Percentiles rank a stretch among this genome's conserved stretches.
Conservation (phyloP, 92 coral and sea anemone species). For the Siderastrea radians region DNA sequence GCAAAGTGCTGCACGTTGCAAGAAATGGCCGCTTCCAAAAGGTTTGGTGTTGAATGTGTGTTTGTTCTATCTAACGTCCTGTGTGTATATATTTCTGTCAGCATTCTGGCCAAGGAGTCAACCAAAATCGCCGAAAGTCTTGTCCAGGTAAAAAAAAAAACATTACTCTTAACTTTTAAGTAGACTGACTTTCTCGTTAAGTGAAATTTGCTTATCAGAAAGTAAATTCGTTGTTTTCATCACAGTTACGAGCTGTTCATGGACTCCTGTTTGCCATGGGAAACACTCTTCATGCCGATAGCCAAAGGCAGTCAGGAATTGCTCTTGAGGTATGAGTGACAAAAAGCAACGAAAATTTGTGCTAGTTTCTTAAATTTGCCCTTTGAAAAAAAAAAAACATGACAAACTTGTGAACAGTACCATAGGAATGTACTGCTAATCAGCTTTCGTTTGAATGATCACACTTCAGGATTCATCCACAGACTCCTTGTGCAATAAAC, state of each 20-base stretch:
- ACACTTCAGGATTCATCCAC: too few species aligned
- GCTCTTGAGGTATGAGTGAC: slow-evolving; percentile 85
- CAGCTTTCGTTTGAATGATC: too few species aligned
- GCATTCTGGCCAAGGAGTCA: slow-evolving; percentile 92
- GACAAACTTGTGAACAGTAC: too few species aligned
- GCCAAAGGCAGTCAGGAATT: slow-evolving; percentile 98
- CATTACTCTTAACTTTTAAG: too few species aligned
- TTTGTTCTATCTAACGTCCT: neutral
- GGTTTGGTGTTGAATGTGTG: neutral
- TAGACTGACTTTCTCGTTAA: neutral
- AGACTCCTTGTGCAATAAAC: too few species aligned
- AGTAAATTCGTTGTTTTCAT: neutral
- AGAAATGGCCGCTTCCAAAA: too few species aligned
- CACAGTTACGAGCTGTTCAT: slow-evolving; percentile 91
- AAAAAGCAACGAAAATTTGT: neutral
- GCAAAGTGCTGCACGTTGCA: too few species aligned
- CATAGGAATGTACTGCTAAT: too few species aligned
- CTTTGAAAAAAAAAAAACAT: too few species aligned
- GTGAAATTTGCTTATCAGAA: neutral
- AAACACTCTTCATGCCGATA: slow-evolving; percentile 93
- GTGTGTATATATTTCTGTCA: slow-evolving; percentile 17
- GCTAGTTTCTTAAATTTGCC: too few species aligned
- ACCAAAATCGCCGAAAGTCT: slow-evolving; percentile 92
- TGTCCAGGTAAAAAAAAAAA: slow-evolving; percentile 81
- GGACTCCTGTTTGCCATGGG: slow-evolving; percentile 93